Conservation (phyloP, 2,113 vertebrate species). For the Anguilla japonica region DNA sequence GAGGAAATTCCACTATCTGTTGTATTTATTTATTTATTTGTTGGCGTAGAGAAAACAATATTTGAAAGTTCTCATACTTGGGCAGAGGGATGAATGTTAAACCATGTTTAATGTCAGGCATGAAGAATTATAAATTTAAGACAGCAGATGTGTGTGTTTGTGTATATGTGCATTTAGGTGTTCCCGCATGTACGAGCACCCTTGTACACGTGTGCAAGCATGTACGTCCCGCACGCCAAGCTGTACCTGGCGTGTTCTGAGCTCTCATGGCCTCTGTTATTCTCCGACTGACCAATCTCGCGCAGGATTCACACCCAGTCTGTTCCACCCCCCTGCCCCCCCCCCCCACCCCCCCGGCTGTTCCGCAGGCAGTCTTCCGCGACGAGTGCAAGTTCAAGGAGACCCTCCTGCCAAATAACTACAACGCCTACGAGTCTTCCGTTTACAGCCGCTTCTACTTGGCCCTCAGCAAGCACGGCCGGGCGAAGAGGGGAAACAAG, state of each 20-base stretch:
- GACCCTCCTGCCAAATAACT: constrained; percentile 92
- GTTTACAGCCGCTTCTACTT: constrained; percentile 83
- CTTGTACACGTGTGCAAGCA: not conserved
- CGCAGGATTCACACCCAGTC: constrained; percentile 28
- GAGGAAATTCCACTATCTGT: not conserved
- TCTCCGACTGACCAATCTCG: constrained; percentile 26
- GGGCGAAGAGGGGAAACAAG: constrained; percentile 86
- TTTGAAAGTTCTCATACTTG: not conserved
- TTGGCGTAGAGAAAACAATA: not conserved
- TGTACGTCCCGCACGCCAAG: not conserved
- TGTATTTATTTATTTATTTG: not conserved
- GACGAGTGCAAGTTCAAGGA: constrained; percentile 95
- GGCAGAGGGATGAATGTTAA: not conserved
- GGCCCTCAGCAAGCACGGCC: constrained; percentile 89
- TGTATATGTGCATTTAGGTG: not conserved
- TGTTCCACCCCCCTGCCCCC: not conserved
- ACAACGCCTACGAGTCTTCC: constrained; percentile 91
- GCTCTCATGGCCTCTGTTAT: constrained; percentile 36
- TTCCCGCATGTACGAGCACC: not conserved
- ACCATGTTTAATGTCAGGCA: not conserved
- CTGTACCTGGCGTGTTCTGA: not conserved
- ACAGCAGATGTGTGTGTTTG: not conserved
- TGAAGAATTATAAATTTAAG: not conserved
- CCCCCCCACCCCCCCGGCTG: not conserved
- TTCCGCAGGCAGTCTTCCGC: constrained; percentile 78